These are phyloP conservation scores for Betta splendens DNA, from an alignment of 2,797 vertebrate species.

Conservation along the genomic window DNA sequence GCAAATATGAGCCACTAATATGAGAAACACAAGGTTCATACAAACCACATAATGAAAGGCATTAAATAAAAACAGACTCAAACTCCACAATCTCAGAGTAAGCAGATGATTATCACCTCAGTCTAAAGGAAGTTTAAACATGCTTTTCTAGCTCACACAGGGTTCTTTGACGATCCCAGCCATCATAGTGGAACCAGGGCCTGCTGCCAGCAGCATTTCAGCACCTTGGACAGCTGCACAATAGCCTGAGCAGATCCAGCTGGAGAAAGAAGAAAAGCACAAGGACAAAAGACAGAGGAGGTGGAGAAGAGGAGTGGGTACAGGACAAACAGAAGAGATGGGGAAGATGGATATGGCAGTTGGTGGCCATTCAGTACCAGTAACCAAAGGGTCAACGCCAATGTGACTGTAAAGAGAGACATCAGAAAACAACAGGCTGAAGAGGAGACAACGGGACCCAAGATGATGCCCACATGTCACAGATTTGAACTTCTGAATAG, in stretches of 20 bases:
- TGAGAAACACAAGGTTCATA: slow-evolving; percentile 1
- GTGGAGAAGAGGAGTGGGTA: not conserved
- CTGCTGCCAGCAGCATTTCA: slow-evolving; percentile 57
- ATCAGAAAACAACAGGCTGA: slow-evolving; percentile 2
- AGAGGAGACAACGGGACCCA: too few species aligned
- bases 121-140: slow-evolving; percentile 3
- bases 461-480: not conserved
- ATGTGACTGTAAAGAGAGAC: slow-evolving; percentile 54
- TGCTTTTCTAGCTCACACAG: not conserved
- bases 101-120: not conserved
- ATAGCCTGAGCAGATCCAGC: slow-evolving; percentile 46
- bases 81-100: not conserved
- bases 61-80: too few species aligned
- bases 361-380: slow-evolving; percentile 57
- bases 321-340: slow-evolving; percentile 23
- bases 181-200: slow-evolving; percentile 21
- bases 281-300: slow-evolving; percentile 41
- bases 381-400: slow-evolving; percentile 65
- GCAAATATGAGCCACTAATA: slow-evolving; percentile 5
- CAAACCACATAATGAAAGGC: too few species aligned
- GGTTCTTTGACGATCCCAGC: slow-evolving; percentile 17
- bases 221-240: slow-evolving; percentile 75
- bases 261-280: not conserved
- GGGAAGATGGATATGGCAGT: slow-evolving; percentile 45
- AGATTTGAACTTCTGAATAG: not conserved